These are phyloP conservation scores for Dermolepida albohirtum DNA, from an alignment of 2,888 invertebrate genomes.

Conservation along the genomic window DNA sequence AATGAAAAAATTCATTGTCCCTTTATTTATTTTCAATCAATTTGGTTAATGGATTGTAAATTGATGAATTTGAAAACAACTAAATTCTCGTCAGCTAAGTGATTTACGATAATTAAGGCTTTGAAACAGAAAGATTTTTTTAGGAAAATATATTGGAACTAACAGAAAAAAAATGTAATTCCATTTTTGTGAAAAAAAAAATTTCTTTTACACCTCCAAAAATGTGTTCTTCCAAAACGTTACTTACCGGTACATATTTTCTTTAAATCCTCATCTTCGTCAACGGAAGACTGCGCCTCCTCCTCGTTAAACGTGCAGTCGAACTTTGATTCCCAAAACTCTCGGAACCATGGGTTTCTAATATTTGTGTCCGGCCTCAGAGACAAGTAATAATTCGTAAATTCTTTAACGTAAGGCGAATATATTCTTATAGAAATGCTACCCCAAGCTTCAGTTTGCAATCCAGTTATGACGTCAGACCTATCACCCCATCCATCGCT, in stretches of 20 bases:
- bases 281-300: neutral
- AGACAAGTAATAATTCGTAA: constrained; percentile 76
- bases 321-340: constrained; percentile 83
- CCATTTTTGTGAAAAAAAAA: no score
- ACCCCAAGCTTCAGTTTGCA: constrained; percentile 75
- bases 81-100: no score
- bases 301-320: constrained; percentile 66
- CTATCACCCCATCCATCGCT: constrained; percentile 85
- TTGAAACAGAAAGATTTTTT: no score
- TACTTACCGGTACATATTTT: constrained; percentile 25
- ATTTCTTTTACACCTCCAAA: no score
- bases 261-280: neutral
- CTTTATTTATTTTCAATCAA: no score
- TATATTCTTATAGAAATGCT: constrained; percentile 81
- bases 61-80: no score
- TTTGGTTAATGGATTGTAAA: no score
- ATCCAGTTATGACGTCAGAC: constrained; percentile 76
- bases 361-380: constrained; percentile 73
- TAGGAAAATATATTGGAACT: no score
- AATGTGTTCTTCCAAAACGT: neutral
- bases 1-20: no score
- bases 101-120: no score
- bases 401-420: constrained; percentile 74
- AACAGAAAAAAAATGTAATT: no score
- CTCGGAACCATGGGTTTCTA: constrained; percentile 80